These are phyloP conservation scores for Sapayoa aenigma DNA, from an alignment of 2,113 vertebrate genomes.

Conservation along the genomic window DNA sequence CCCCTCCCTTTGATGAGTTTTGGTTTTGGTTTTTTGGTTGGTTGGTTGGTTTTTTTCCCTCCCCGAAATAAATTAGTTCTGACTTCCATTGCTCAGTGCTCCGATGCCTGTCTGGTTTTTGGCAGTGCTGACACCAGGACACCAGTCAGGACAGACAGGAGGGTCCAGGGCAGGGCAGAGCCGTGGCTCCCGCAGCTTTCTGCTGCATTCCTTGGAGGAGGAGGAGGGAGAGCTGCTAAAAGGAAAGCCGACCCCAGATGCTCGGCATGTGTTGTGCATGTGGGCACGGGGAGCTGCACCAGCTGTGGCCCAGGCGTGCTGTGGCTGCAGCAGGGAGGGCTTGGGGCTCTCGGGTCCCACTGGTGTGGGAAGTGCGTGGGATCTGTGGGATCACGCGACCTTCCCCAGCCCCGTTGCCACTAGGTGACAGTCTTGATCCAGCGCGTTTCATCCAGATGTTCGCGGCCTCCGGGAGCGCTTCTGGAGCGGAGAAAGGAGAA, in stretches of 20 bases:
- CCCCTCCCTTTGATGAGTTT: constrained; percentile 19
- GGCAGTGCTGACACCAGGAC: background rate
- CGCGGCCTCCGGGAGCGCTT: background rate
- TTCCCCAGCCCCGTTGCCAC: background rate
- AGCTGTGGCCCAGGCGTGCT: accelerated
- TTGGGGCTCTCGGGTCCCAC: background rate
- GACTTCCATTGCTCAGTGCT: background rate
- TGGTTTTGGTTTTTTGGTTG: background rate
- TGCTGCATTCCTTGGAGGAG: background rate
- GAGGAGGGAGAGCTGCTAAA: background rate
- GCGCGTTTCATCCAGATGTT: background rate
- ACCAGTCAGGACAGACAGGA: background rate
- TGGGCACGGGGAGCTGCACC: background rate
- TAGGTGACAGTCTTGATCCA: constrained; percentile 20
- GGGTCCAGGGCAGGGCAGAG: background rate
- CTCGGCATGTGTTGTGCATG: background rate
- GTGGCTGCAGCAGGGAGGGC: background rate
- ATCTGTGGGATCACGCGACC: accelerated
- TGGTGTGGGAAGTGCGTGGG: background rate
- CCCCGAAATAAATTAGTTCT: constrained; percentile 71
- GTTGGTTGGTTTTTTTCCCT: background rate
- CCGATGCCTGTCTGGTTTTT: background rate
- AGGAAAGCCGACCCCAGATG: background rate
- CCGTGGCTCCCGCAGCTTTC: background rate
- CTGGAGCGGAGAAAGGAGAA: background rate